Conservation (phyloP, 2,113 vertebrate genomes). For the Chionis minor region DNA sequence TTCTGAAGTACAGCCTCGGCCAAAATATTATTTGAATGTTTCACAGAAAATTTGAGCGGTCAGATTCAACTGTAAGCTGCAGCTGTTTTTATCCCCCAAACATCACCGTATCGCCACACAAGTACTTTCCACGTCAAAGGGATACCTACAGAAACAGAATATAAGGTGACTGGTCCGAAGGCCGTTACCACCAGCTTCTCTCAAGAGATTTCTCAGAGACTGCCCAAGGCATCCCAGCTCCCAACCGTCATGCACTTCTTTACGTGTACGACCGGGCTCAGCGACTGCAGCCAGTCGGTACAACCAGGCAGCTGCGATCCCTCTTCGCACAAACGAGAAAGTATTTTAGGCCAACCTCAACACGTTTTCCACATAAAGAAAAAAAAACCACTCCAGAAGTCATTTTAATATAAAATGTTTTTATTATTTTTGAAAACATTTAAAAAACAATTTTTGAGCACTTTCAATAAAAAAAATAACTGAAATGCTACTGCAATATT, state of each 20-base stretch:
- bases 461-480: constrained; percentile 91
- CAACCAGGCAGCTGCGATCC: neutral
- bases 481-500: constrained; percentile 94
- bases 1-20: neutral
- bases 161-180: neutral
- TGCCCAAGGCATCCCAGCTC: neutral
- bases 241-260: neutral
- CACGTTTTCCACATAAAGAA: neutral
- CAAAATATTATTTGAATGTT: neutral
- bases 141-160: neutral
- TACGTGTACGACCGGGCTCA: neutral
- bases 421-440: constrained; percentile 98
- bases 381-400: neutral
- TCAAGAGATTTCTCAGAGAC: neutral
- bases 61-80: neutral
- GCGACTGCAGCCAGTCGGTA: neutral
- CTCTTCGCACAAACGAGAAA: fast-evolving
- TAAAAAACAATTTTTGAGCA: constrained; percentile 93
- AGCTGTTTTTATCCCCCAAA: neutral
- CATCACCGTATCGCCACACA: neutral
- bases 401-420: constrained; percentile 90
- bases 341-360: neutral
- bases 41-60: neutral
- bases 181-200: neutral
- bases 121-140: neutral